These are phyloP conservation scores for Carettochelys insculpta DNA, from an alignment of 2,113 vertebrate species.

Conservation along the genomic window DNA sequence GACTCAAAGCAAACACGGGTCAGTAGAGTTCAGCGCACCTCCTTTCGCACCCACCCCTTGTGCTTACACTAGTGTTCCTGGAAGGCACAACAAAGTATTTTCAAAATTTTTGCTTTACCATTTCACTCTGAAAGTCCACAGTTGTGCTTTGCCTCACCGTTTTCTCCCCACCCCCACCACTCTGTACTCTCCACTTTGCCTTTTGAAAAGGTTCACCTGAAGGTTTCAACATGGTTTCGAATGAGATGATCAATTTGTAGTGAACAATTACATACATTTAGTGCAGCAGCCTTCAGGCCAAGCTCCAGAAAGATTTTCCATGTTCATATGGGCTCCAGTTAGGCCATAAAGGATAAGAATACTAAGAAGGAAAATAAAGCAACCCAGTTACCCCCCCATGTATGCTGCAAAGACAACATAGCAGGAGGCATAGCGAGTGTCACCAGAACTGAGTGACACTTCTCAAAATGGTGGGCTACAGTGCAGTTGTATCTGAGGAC, in stretches of 20 bases:
- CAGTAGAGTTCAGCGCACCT: neutral
- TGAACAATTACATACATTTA: neutral
- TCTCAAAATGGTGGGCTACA: neutral
- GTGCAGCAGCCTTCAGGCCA: neutral
- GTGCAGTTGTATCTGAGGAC: neutral
- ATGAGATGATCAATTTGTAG: conserved; percentile 6
- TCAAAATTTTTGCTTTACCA: no score
- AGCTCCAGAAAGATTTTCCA: conserved; percentile 8
- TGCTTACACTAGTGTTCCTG: neutral
- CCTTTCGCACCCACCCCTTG: no score
- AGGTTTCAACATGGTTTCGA: neutral
- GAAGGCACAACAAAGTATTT: neutral
- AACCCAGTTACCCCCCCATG: neutral
- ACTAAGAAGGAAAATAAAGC: conserved; percentile 4
- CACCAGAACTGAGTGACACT: neutral
- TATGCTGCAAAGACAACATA: neutral
- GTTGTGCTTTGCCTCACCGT: neutral
- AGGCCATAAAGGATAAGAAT: neutral
- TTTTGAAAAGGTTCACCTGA: neutral
- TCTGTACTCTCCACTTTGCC: neutral
- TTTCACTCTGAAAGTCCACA: neutral
- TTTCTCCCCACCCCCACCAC: neutral
- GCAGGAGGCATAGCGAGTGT: neutral
- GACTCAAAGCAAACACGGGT: neutral
- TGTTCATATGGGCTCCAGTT: neutral